Percentiles rank a stretch among this genome's conserved stretches.
phyloP scores from a whole-genome alignment of 1,140 invertebrate species.

The Epicauta chinensis region DNA sequence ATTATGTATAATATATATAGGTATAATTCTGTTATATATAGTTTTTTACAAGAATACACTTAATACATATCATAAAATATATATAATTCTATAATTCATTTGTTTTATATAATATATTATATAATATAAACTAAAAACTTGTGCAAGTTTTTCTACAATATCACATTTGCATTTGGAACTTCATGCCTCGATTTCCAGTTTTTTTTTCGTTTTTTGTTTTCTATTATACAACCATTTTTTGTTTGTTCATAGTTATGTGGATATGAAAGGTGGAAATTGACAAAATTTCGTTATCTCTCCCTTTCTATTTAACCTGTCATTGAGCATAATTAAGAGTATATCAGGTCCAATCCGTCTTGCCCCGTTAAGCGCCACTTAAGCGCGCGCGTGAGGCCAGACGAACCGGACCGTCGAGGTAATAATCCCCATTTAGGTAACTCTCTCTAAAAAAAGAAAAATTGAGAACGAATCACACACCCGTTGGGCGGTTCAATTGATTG shows the following conservation, averaged over 20 bases:
- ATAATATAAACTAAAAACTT: slow-evolving; percentile 32
- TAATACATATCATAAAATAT: slow-evolving; percentile 40
- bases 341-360: no score
- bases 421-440: slow-evolving; percentile 1
- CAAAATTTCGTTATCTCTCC: no score
- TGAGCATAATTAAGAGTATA: slow-evolving; percentile 15
- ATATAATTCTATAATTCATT: no score
- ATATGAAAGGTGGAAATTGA: no score
- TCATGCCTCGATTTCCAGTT: slow-evolving; percentile 16
- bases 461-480: slow-evolving; percentile 2
- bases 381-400: no score
- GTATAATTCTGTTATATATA: slow-evolving; percentile 4
- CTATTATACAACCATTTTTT: slow-evolving; percentile 8
- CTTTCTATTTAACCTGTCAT: neutral
- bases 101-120: slow-evolving; percentile 15
- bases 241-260: no score
- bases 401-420: no score
- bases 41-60: slow-evolving; percentile 36
- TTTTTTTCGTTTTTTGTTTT: neutral
- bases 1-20: slow-evolving; percentile 2
- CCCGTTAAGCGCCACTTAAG: no score
- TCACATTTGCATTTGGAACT: slow-evolving; percentile 41
- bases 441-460: neutral
- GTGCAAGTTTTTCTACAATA: slow-evolving; percentile 36
- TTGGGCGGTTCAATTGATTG: neutral